Percentiles rank a stretch among this genome's conserved stretches.
These are phyloP conservation scores for Pygoscelis adeliae DNA, from an alignment of 2,113 vertebrate species.

Conservation along the genomic window DNA sequence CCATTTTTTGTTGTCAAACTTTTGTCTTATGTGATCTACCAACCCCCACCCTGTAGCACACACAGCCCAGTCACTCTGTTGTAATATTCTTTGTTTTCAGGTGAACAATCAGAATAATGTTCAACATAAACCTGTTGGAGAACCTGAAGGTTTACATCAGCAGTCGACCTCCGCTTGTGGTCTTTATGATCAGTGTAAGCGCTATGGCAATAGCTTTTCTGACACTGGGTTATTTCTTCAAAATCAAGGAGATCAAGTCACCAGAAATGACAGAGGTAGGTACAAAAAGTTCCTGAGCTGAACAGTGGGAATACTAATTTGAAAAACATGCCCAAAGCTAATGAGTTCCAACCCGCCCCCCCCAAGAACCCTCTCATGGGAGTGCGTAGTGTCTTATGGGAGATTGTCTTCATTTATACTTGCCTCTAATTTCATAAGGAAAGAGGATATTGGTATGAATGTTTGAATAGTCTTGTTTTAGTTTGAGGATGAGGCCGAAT, in stretches of 20 bases:
- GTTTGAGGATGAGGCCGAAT: background rate
- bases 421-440: background rate
- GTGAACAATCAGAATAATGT: slow-evolving; percentile 78
- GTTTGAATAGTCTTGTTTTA: background rate
- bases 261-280: slow-evolving; percentile 94
- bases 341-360: rapidly evolving
- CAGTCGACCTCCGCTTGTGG: slow-evolving; percentile 94
- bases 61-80: background rate
- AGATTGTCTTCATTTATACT: background rate
- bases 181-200: slow-evolving; percentile 98
- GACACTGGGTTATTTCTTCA: slow-evolving; percentile 98
- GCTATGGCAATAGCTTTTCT: slow-evolving; percentile 96
- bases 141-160: slow-evolving; percentile 93
- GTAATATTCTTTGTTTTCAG: slow-evolving; percentile 40
- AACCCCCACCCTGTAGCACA: background rate
- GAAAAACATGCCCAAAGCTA: background rate
- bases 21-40: background rate
- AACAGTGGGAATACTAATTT: background rate
- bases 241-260: slow-evolving; percentile 98
- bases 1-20: background rate
- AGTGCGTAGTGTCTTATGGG: background rate
- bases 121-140: slow-evolving; percentile 89
- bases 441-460: background rate
- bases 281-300: background rate
- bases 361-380: background rate